These are phyloP conservation scores for Tipula unca DNA, from an alignment of 2,888 invertebrate genomes.

Conservation along the genomic window DNA sequence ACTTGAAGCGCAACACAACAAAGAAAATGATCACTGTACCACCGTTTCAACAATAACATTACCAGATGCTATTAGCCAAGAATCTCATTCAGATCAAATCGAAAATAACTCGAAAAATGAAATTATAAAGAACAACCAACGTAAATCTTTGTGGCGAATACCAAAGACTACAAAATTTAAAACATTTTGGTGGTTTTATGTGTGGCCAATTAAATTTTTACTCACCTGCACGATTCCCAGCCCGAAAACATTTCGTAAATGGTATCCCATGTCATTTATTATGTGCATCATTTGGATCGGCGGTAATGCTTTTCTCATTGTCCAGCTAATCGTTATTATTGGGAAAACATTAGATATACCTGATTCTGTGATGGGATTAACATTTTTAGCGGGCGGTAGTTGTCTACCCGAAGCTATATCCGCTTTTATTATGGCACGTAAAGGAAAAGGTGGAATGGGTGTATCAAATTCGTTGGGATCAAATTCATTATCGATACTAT, in stretches of 20 bases:
- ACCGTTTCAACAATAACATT: not conserved
- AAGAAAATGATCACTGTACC: conserved; percentile 20
- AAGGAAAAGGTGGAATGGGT: conserved; percentile 80
- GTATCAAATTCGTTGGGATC: conserved; percentile 81
- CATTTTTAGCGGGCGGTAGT: conserved; percentile 83
- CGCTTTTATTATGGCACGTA: conserved; percentile 74
- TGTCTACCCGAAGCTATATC: conserved; percentile 76
- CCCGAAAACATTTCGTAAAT: conserved; percentile 48
- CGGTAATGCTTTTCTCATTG: conserved; percentile 71
- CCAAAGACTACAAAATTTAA: conserved; percentile 36
- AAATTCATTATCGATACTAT: conserved; percentile 73
- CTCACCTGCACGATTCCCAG: conserved; percentile 65
- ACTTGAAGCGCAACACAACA: conserved; percentile 27
- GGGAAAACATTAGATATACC: conserved; percentile 69
- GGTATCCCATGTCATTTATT: conserved; percentile 70
- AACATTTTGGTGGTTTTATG: conserved; percentile 55
- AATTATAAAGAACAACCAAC: not conserved
- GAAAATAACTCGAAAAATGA: not conserved
- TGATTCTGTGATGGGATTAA: conserved; percentile 85
- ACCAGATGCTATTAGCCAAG: not conserved
- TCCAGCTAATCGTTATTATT: conserved; percentile 86
- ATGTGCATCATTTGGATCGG: conserved; percentile 86
- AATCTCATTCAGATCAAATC: not conserved
- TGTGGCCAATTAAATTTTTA: conserved; percentile 61
- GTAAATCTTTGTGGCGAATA: conserved; percentile 42